phyloP scores from a whole-genome alignment of 2,888 invertebrate genomes.

The Drosophila subsilvestris region DNA sequence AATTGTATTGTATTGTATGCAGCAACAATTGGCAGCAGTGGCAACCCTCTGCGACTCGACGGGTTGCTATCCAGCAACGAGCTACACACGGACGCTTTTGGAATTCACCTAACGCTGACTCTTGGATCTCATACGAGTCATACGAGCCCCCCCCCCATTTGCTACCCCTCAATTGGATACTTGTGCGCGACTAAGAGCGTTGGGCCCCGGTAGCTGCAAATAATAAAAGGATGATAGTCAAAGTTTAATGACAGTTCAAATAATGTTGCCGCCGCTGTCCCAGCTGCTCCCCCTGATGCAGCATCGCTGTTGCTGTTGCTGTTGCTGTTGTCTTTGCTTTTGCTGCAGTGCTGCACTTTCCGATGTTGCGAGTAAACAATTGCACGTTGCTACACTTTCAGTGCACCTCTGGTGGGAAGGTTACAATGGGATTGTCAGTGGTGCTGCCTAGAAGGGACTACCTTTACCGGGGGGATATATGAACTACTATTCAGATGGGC shows the following conservation, averaged over 20 bases:
- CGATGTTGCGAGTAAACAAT: slow-evolving; percentile 64
- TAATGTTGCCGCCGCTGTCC: slow-evolving; percentile 68
- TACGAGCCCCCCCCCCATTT: rapidly evolving
- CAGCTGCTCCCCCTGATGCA: slow-evolving; percentile 7
- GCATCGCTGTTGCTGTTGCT: slow-evolving; percentile 18
- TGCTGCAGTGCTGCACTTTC: slow-evolving; percentile 74
- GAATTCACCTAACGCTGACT: too few relatives aligned
- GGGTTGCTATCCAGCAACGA: not conserved
- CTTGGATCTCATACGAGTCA: not conserved
- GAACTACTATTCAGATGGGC: too few relatives aligned
- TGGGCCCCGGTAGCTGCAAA: slow-evolving; percentile 71
- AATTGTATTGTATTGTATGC: slow-evolving; percentile 41
- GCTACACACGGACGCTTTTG: too few relatives aligned
- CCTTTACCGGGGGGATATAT: too few relatives aligned
- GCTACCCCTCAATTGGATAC: slow-evolving; percentile 8
- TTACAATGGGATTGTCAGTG: slow-evolving; percentile 13
- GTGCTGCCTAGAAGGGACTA: not conserved
- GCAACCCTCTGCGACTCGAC: slow-evolving; percentile 12
- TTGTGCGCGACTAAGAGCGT: slow-evolving; percentile 13
- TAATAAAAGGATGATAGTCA: slow-evolving; percentile 81
- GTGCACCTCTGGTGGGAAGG: slow-evolving; percentile 6
- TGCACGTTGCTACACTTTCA: slow-evolving; percentile 37
- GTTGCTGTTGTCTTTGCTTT: slow-evolving; percentile 29
- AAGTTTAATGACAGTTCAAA: slow-evolving; percentile 81
- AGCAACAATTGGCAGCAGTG: slow-evolving; percentile 64